Evolutionary conservation across 2,113 vertebrate species (phyloP).

Genomic region (Ochotona princeps): DNA sequence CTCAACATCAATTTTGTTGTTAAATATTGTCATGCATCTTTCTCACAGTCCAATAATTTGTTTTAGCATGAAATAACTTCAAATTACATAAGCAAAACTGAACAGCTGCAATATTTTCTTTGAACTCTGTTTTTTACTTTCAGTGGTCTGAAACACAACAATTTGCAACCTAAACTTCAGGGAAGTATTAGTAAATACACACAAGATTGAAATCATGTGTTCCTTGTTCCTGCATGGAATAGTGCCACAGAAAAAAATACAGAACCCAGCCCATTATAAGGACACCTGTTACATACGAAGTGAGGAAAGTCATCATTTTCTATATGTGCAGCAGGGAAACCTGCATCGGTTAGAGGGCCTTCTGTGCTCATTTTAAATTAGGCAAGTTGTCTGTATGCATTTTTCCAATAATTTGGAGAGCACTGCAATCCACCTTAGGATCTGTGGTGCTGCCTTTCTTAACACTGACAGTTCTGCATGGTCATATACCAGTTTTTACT

Average conservation of each 20-base stretch:
- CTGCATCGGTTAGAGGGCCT: constrained; percentile 91
- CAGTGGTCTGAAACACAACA: constrained; percentile 98
- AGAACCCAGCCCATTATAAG: constrained; percentile 93
- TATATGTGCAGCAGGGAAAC: constrained; percentile 91
- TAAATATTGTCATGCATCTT: not conserved
- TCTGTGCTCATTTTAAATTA: constrained; percentile 86
- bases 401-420: constrained; percentile 90
- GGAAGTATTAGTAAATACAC: constrained; percentile 93
- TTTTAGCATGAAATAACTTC: constrained; percentile 91
- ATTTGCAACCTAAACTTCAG: constrained; percentile 98
- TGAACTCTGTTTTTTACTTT: constrained; percentile 95
- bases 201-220: constrained; percentile 90
- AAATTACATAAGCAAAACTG: constrained; percentile 92
- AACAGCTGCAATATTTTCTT: constrained; percentile 88
- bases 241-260: constrained; percentile 93
- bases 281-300: constrained; percentile 92
- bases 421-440: constrained; percentile 91
- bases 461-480: constrained; percentile 89
- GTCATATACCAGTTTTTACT: constrained; percentile 90
- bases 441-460: constrained; percentile 93
- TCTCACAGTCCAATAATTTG: constrained; percentile 92
- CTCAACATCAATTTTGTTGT: not conserved
- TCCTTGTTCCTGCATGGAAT: constrained; percentile 93
- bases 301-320: constrained; percentile 91
- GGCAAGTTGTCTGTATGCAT: constrained; percentile 90